Conservation (phyloP, 2,797 vertebrate species). For the Rhadinocentrus ornatus region DNA sequence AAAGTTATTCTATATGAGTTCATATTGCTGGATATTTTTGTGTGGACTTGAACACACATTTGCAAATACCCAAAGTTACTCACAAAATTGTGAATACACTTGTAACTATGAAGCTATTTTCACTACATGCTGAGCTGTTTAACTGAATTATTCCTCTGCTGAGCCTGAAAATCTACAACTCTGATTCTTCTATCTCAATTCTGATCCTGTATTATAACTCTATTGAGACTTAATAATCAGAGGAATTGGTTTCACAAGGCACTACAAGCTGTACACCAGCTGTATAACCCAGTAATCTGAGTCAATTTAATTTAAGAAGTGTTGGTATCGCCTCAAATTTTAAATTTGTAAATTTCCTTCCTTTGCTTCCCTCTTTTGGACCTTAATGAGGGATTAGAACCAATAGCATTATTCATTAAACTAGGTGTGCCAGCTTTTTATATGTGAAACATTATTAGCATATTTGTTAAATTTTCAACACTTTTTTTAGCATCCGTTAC, state of each 20-base stretch:
- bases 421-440: conserved; percentile 74
- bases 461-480: conserved; percentile 76
- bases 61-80: too few species aligned
- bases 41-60: too few species aligned
- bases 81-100: too few species aligned
- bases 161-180: conserved; percentile 29
- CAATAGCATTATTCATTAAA: conserved; percentile 80
- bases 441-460: conserved; percentile 75
- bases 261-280: conserved; percentile 67
- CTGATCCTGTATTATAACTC: conserved; percentile 54
- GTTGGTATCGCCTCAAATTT: conserved; percentile 51
- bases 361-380: conserved; percentile 65
- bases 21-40: too few species aligned
- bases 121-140: background rate
- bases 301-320: conserved; percentile 64
- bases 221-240: conserved; percentile 63
- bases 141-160: conserved; percentile 4
- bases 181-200: conserved; percentile 52
- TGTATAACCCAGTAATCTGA: conserved; percentile 66
- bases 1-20: too few species aligned
- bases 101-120: background rate
- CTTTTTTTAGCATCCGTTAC: conserved; percentile 56
- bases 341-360: conserved; percentile 62
- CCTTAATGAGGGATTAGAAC: conserved; percentile 78
- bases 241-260: conserved; percentile 70